Evolutionary conservation across 1,140 invertebrate genomes (phyloP).

Genomic region (Cotesia glomerata): DNA sequence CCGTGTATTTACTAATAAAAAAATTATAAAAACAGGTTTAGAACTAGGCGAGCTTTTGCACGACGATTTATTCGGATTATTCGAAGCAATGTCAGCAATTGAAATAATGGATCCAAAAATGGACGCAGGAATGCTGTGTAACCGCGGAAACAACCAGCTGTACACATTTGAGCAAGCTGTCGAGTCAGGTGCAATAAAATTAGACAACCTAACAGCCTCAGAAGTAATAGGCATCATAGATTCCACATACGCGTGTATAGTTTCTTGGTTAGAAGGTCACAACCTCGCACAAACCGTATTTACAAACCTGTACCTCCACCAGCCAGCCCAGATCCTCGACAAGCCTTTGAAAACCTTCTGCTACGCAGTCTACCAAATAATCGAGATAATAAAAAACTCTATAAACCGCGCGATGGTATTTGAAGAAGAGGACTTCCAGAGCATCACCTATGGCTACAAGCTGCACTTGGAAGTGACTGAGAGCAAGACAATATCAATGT

Average conservation of each 20-base stretch:
- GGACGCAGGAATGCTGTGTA: constrained; percentile 98
- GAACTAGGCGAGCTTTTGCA: constrained; percentile 88
- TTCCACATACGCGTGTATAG: constrained; percentile 88
- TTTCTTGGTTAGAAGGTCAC: constrained; percentile 94
- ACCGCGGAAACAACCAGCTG: constrained; percentile 82
- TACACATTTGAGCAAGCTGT: constrained; percentile 89
- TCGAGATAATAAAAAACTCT: constrained; percentile 89
- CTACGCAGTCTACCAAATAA: constrained; percentile 86
- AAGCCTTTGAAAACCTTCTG: constrained; percentile 85
- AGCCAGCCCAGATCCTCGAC: constrained; percentile 85
- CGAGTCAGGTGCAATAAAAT: constrained; percentile 78
- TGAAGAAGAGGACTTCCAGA: constrained; percentile 96
- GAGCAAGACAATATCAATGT: constrained; percentile 78
- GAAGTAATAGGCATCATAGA: constrained; percentile 92
- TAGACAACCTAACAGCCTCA: constrained; percentile 74
- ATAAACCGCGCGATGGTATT: constrained; percentile 87
- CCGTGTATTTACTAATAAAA: constrained; percentile 2
- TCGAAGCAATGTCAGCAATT: constrained; percentile 99
- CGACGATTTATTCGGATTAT: constrained; percentile 90
- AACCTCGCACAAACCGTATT: constrained; percentile 97
- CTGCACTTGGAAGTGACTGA: constrained; percentile 85
- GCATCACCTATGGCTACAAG: constrained; percentile 90
- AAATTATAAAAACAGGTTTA: constrained; percentile 67
- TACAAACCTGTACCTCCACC: constrained; percentile 94
- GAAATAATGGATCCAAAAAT: constrained; percentile 99